Base-by-base conservation (phyloP, 92 coral and sea anemone genomes). In the Pocillopora grandis region DNA sequence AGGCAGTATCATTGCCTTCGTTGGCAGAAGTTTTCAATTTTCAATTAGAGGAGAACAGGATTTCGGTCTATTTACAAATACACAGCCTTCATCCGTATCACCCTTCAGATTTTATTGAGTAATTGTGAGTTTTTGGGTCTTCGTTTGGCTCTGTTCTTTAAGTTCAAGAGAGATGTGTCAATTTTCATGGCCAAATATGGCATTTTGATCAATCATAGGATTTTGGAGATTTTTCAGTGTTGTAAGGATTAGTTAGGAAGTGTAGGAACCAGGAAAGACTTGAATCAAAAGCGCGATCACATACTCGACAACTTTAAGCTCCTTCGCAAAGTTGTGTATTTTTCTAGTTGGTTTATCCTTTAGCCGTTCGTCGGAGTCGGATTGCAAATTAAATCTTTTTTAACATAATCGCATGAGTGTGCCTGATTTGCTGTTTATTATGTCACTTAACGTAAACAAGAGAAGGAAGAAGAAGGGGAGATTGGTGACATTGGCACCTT, bases 121-220 rank as follows among this genome's bases (percentile, higher is more conserved):
- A 85, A 89, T 66, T 16, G 82, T 33, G 80, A 76, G 13, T 90
- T 90, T 70, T 74, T 90, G 31, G 82, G 88, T 1, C 75, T 90
- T 69, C 90, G 88, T 17, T 76, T 87, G 62, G 83, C 70, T 19
- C 81, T 90, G 6, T 86, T 66, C 63, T 23, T 78, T 1, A 55
- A 87, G 42, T 87, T 78, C 66, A 78, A 74, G 52, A 87, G 79
- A 73, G 88, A 87, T 61, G 93, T 88, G 31, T 86, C 93, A 52
- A 83, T 90, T 58, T 90, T 90, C 65, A 90, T 90, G n/a, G 84
- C 93, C 10, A 90, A 90, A 60, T 87, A 90, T 62, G 72, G 69
- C 18, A 68, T 80, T 18, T 35, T 58, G 37, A 80, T 80, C 14
- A 33, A 68, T 31, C 76, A 68, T 1, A 61, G 84, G 37, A 55